Evolutionary conservation across 92 coral and sea anemone genomes (phyloP).

Genomic region (Virgularia gustaviana): DNA sequence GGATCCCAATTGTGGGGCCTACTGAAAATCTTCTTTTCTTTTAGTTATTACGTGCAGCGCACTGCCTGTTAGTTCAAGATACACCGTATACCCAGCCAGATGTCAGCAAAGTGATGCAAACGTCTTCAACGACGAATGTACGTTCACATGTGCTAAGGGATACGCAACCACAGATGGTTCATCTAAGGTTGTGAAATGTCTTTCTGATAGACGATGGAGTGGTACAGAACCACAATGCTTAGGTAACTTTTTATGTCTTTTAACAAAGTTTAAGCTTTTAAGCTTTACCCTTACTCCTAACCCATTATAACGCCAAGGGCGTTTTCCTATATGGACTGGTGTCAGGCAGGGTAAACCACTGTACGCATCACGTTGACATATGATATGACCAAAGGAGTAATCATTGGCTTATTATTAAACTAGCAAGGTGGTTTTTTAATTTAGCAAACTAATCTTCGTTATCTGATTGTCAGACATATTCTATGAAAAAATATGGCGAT

Average conservation of each 20-base stretch:
- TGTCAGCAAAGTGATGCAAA: constrained; percentile 58
- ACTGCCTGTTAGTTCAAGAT: constrained; percentile 49
- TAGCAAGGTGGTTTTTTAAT: too few relatives aligned
- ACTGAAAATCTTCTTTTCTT: not conserved
- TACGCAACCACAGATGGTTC: constrained; percentile 49
- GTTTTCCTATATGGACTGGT: not conserved
- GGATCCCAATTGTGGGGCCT: too few relatives aligned
- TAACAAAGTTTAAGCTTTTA: not conserved
- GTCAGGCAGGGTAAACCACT: not conserved
- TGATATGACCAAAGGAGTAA: too few relatives aligned
- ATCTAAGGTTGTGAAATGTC: constrained; percentile 54
- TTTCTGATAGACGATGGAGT: constrained; percentile 71
- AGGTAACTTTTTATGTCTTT: constrained; percentile 36
- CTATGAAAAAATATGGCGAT: too few relatives aligned
- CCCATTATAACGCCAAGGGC: too few relatives aligned
- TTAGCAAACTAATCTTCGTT: too few relatives aligned
- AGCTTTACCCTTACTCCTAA: too few relatives aligned
- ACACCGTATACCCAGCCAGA: constrained; percentile 59
- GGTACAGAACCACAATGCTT: constrained; percentile 43
- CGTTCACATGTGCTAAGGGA: constrained; percentile 67
- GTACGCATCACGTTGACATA: too few relatives aligned
- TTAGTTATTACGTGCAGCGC: constrained; percentile 68
- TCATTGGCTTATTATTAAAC: too few relatives aligned
- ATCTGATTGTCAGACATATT: too few relatives aligned
- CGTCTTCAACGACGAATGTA: constrained; percentile 59